Evolutionary conservation across 1,140 invertebrate species (phyloP).

Genomic region (Lethrus apterus): DNA sequence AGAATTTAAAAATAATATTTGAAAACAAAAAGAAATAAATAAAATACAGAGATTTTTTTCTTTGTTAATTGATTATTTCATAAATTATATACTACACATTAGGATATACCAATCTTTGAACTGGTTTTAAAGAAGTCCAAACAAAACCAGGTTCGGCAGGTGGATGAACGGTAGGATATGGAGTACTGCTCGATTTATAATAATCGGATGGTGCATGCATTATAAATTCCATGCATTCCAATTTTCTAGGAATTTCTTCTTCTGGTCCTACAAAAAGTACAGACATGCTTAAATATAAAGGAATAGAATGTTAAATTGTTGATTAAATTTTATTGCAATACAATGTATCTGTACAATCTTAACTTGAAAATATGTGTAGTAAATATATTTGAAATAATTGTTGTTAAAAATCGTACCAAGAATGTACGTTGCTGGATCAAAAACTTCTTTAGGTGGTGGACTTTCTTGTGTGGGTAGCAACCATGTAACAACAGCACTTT

Average conservation of each 20-base stretch:
- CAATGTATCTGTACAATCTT: neutral
- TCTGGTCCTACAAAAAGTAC: slow-evolving; percentile 69
- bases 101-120: slow-evolving; percentile 18
- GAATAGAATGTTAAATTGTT: neutral
- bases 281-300: too few relatives aligned
- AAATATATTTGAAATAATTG: neutral
- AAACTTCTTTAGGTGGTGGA: slow-evolving; percentile 65
- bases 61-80: too few relatives aligned
- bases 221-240: slow-evolving; percentile 84
- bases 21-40: too few relatives aligned
- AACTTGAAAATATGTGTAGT: neutral
- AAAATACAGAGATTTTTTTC: too few relatives aligned
- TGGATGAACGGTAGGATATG: slow-evolving; percentile 59
- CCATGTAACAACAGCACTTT: slow-evolving; percentile 91
- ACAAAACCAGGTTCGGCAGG: slow-evolving; percentile 54
- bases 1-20: too few relatives aligned
- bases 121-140: slow-evolving; percentile 50
- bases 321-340: neutral
- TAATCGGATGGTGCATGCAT: slow-evolving; percentile 91
- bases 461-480: slow-evolving; percentile 78
- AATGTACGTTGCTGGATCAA: slow-evolving; percentile 86
- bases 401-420: slow-evolving; percentile 52
- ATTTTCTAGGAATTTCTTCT: slow-evolving; percentile 79
- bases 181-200: slow-evolving; percentile 67
- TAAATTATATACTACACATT: too few relatives aligned